Conservation (phyloP, 2,113 vertebrate genomes). For the Alexandromys fortis region DNA sequence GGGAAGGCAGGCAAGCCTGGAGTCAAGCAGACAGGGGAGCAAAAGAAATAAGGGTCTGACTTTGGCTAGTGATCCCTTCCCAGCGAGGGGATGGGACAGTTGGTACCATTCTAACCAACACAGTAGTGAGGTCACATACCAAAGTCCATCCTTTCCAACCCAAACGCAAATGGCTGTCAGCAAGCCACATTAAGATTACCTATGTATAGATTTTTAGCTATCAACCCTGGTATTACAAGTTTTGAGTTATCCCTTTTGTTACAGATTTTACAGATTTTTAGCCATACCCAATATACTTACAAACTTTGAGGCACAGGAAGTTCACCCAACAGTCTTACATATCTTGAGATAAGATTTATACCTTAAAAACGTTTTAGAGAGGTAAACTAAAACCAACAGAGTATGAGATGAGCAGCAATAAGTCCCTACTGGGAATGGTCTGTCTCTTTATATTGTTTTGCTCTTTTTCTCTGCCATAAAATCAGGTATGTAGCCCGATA, state of each 20-base stretch:
- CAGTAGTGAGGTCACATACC: not conserved
- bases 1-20: too few species aligned
- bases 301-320: not conserved
- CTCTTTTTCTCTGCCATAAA: not conserved
- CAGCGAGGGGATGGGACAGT: too few species aligned
- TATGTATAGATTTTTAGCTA: not conserved
- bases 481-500: not conserved
- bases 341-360: not conserved
- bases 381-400: not conserved
- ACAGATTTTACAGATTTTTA: not conserved
- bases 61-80: too few species aligned
- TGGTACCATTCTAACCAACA: not conserved
- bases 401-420: not conserved
- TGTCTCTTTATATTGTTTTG: not conserved
- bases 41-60: too few species aligned
- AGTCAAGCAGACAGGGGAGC: too few species aligned
- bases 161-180: not conserved
- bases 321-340: not conserved
- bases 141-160: not conserved
- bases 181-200: not conserved
- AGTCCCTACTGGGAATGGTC: not conserved
- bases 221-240: not conserved
- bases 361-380: not conserved
- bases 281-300: not conserved
- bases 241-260: not conserved